Evolutionary conservation across 2,113 vertebrate species (phyloP).

Genomic region (Nyctereutes procyonoides): DNA sequence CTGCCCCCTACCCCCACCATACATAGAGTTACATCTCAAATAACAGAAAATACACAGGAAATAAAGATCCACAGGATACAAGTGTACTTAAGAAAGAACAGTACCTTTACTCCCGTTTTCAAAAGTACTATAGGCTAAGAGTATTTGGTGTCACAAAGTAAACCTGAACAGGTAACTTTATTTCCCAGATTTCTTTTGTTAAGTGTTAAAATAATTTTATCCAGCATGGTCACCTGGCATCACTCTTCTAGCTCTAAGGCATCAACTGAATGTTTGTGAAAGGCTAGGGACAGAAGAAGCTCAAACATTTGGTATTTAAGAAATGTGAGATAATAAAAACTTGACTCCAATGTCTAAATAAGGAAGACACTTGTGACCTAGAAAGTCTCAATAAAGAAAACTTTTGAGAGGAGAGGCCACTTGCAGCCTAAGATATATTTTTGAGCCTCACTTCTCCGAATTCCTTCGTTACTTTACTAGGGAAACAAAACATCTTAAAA

Average conservation of each 20-base stretch:
- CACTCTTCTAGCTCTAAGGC: background rate
- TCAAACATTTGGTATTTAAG: conserved; percentile 26
- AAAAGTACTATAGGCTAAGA: conserved; percentile 38
- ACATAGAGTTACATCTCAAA: background rate
- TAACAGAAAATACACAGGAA: conserved; percentile 1
- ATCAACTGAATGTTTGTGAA: conserved; percentile 11
- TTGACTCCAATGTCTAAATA: background rate
- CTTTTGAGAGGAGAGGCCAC: background rate
- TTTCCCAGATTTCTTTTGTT: background rate
- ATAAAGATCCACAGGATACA: background rate
- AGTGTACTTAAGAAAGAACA: background rate
- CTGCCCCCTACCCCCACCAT: background rate
- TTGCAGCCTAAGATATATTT: conserved; percentile 3
- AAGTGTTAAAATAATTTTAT: background rate
- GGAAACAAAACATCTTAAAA: conserved; percentile 47
- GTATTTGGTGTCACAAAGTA: background rate
- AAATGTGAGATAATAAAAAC: conserved; percentile 44
- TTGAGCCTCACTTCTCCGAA: conserved; percentile 46
- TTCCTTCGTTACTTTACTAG: conserved; percentile 31
- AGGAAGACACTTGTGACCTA: background rate
- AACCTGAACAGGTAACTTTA: background rate
- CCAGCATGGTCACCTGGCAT: background rate
- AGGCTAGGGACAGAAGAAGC: background rate
- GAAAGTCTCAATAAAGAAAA: background rate
- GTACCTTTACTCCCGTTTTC: conserved; percentile 6